Conservation (phyloP, 2,797 vertebrate genomes). For the Sylvilagus floridanus region DNA sequence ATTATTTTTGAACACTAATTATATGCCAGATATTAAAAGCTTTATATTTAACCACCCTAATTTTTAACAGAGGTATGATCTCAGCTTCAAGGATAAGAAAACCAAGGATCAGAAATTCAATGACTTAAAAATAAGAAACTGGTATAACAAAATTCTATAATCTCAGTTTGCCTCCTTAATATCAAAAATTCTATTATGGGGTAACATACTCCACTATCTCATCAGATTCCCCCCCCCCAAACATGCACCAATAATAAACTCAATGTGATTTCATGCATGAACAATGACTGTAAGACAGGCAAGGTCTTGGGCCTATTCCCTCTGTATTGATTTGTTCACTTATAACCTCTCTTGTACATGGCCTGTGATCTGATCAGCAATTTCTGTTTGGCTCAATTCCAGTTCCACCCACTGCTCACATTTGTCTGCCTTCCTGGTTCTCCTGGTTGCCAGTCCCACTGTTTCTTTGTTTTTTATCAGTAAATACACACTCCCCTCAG, state of each 20-base stretch:
- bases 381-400: not conserved
- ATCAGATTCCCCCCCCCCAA: not conserved
- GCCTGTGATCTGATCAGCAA: not conserved
- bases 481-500: not conserved
- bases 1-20: slow-evolving; percentile 24
- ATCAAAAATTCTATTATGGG: not conserved
- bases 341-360: slow-evolving; percentile 45
- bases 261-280: slow-evolving; percentile 16
- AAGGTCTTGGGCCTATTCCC: slow-evolving; percentile 7
- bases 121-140: slow-evolving; percentile 41
- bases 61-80: slow-evolving; percentile 41
- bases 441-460: not conserved
- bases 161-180: not conserved
- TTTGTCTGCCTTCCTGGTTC: not conserved
- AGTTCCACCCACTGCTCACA: slow-evolving; percentile 29
- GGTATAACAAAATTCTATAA: slow-evolving; percentile 18
- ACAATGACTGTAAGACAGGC: not conserved
- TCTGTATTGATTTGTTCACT: slow-evolving; percentile 12
- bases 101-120: not conserved
- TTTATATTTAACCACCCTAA: slow-evolving; percentile 34
- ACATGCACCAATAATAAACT: not conserved
- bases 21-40: slow-evolving; percentile 1
- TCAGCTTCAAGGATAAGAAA: not conserved
- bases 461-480: not conserved
- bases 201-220: not conserved